Evolutionary conservation across 1,140 invertebrate species (phyloP), one percentile per base, ranked within the genome.

Genomic region (Drosophila carrolli): DNA sequence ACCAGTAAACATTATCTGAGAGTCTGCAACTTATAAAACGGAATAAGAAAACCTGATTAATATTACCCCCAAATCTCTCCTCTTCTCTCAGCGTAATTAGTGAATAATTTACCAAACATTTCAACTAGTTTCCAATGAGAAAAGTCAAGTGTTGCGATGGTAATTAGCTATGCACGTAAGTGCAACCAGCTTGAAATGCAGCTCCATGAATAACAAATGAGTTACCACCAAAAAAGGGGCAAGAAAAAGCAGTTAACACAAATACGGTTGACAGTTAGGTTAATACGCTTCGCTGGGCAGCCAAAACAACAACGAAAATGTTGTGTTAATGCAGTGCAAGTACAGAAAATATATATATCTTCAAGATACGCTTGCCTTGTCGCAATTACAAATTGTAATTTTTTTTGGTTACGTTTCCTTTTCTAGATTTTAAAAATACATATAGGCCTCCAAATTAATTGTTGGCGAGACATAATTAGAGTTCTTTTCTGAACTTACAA

Each of bases 311-410:
- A 23, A 46, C 16, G 57, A 59, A 40, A 58, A 53, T 40, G 44
- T 60, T 65, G 65, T 81, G 72, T 77, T 78, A 61, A 68, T 78
- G 78, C 62, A 78, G 37, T 75, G 40, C 48, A 56, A 56, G 60
- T 66, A 75, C 32, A 66, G 37, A 38, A 14, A 37, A 40, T 14
- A 27, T 43, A 27, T 43, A 57, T 78, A 82, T 79, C 78, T 86
- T 70, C 6, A 72, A 82, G 83, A 79, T 76, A 86, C 82, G 83
- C 83, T 79, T 88, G 55, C 79, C 66, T 79, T 79, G 75, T 40
- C 59, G 48, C 79, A 88, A 79, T 88, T 75, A 88, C 66, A 51
- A 62, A 38, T 32, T 72, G 46, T 67, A 61, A 40, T 81, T 78
- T 75, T 53, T 16, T 16, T 51, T n/a, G 38, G 8, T 29, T 57